phyloP scores from a whole-genome alignment of 2,888 invertebrate species.

The Orthosia cruda region DNA sequence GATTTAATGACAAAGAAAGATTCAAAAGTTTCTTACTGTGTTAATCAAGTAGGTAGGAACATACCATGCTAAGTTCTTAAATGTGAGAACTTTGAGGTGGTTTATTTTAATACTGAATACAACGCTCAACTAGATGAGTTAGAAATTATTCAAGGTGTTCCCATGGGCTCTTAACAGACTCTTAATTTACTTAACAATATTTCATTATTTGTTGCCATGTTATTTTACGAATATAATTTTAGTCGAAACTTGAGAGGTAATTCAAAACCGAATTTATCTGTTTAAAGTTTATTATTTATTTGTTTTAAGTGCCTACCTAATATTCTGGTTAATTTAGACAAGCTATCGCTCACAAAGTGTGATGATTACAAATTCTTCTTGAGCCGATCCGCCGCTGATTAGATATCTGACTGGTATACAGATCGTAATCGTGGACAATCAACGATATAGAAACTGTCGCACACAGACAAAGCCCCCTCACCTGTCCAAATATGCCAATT shows the following conservation, averaged over 20 bases:
- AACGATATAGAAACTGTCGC: background rate
- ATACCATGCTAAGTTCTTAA: background rate
- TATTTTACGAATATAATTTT: background rate
- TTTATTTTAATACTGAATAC: no score
- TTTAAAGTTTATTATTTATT: no score
- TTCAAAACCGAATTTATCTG: background rate
- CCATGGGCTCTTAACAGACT: background rate
- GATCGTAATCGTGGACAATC: background rate
- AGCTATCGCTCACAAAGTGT: background rate
- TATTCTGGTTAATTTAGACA: background rate
- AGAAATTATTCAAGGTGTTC: conserved; percentile 9
- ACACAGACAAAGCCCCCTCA: conserved; percentile 17
- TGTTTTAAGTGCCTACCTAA: background rate
- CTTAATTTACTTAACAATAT: background rate
- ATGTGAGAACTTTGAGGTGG: no score
- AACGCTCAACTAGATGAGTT: no score
- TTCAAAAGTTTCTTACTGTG: no score
- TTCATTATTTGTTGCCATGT: background rate
- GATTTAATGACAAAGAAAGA: background rate
- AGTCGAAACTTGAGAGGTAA: no score
- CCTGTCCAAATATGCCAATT: conserved; percentile 21
- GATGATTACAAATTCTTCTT: background rate
- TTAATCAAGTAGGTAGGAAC: background rate
- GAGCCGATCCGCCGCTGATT: background rate
- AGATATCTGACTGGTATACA: background rate